Evolutionary conservation across 2,888 invertebrate genomes (phyloP), one percentile per base, ranked within the genome.

Genomic region (Laspeyria flexula): DNA sequence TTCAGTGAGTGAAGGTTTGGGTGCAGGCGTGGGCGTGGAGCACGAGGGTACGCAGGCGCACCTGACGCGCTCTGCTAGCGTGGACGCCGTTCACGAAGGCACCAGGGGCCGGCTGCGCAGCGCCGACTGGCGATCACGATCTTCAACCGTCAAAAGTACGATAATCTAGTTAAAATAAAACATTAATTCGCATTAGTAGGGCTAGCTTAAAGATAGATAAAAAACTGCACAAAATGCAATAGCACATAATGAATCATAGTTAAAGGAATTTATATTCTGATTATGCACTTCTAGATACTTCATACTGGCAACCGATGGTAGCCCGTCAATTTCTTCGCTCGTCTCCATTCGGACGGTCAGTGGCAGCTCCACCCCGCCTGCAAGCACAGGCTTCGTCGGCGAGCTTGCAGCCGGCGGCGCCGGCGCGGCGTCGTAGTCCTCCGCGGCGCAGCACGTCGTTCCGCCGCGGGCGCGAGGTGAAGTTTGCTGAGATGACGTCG

Each of bases 81-180:
- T 96, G 57, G 96, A 96, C 80, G 96, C 96, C 11, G 96, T 96
- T 37, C 95, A 96, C 77, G 96, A 96, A 25, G 96, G 96, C 48
- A 93, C 95, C n/a, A 94, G 95, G 39, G 96, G 96, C 5, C 93
- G 95, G 50, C 94, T 96, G 38, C 93, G 96, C 41, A 96, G 96
- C 29, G 84, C 89, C 42, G 94, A 92, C 34, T 96, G 95, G 94
- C 93, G 93, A 33, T 69, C 88, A 0, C 68, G 88, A 12, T 76
- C 84, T 7, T 82, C 93, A 6, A 57, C 77, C 10, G 69, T 72
- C 13, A 83, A 79, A 75, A 85, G 89, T 86, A 59, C 11, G 41
- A 6, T 25, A 7, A 25, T 5, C 5, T 18, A 18, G n/a, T 18
- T 18, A 18, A 2, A 3, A 18, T 18, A 18, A 18, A 3, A 18